Base-by-base conservation (phyloP, 2,888 invertebrate species). In the Melieria omissa region DNA sequence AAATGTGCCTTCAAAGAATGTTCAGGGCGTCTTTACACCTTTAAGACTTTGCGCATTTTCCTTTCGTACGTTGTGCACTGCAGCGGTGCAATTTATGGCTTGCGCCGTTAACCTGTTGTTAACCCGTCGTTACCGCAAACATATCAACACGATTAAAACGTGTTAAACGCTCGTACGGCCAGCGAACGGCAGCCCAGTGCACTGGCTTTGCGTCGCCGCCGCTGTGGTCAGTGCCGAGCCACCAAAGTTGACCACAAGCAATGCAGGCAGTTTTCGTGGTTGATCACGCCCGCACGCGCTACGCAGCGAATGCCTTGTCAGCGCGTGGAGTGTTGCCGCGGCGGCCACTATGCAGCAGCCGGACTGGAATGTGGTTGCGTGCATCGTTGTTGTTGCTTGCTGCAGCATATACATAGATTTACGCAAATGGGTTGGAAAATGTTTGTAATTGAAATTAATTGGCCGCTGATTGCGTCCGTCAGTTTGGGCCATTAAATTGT, bases 401-500 rank as follows among this genome's bases (percentile, higher is more conserved):
- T 29, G 58, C 58, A 16, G 16, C 58, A 10, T 10, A 5, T 41
- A 16, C 6, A 9, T 6, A 14, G 29, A 8, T 63, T 70, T 58
- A 55, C 57, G 16, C 65, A 70, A 74, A 74, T 74, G 67, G 69
- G 68, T 71, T 72, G 71, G 70, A 70, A 74, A 70, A 72, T 55
- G 44, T 71, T 68, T 74, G 63, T 74, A 74, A 76, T 75, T 75
- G 74, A 76, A 76, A 76, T 76, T 74, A 76, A 76, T 76, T 76
- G 73, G 72, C 70, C 71, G 73, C 70, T 74, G 76, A 75, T 76
- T 76, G 70, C 62, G 73, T 65, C 71, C 73, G 74, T 73, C 73
- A 68, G 70, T 65, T 64, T 45, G 41, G 29, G 9, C 16, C 3
- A 42, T 65, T 58, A 65, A 65, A 65, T 42, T n/a, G n/a, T 47